Evolutionary conservation across 2,113 vertebrate genomes (phyloP), one percentile per base, ranked within the genome.

Genomic region (Protomyctophum bolini): DNA sequence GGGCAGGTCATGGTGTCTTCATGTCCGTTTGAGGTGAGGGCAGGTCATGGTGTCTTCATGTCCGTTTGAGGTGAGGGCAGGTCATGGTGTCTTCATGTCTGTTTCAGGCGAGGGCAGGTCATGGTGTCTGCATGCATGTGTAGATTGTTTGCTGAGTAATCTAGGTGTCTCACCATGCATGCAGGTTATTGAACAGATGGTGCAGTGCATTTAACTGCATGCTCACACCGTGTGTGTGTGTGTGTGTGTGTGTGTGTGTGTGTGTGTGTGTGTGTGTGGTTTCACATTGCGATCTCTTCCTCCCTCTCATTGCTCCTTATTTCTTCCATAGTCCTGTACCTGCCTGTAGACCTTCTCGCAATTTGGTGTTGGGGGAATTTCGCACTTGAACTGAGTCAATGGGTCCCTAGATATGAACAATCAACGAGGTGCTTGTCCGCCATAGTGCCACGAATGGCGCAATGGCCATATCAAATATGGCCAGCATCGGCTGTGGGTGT

Each of bases 101-200:
- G 21, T 2, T 21, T 21, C 1, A 21, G 21, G 21, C 21, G 21
- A 21, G 21, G 21, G 21, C 21, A 21, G 21, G 21, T 21, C 21
- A 21, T 21, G 21, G 56, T 56, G 52, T 58, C 11, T 12, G 14
- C 60, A 15, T 54, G 28, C 11, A 33, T 70, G 75, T 75, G 91
- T 91, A 61, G 80, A n/a, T n/a, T 94, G 91, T 91, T 93, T 93
- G 92, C 95, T 95, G 92, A 95, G 93, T 96, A 94, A 96, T 94
- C 92, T 92, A 92, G 89, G 93, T 93, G 94, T 92, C 92, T 92
- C 93, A 91, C 91, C 88, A 93, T 68, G 93, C 94, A 91, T 88
- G 89, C 93, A 95, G 94, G 93, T 95, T 95, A 94, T 94, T 95
- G 93, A 93, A 90, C 95, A 97, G 96, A 97, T 96, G 96, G 96